phyloP scores from a whole-genome alignment of 2,797 vertebrate species.

The Hippocampus kuda region DNA sequence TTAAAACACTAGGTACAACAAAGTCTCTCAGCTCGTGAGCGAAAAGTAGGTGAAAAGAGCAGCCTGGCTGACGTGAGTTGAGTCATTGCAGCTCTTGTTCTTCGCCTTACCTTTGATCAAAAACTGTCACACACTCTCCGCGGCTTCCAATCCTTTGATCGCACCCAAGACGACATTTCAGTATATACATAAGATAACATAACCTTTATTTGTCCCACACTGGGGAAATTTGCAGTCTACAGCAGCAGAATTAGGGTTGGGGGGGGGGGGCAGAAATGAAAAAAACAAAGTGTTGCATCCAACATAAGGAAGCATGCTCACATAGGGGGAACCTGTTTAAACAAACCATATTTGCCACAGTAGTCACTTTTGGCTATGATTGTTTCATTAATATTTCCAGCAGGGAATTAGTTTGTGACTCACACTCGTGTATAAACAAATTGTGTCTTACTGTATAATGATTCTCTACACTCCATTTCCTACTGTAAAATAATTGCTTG shows the following conservation, averaged over 20 bases:
- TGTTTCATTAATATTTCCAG: neutral
- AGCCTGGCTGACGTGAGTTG: neutral
- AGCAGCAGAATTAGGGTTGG: too few species aligned
- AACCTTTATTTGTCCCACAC: too few species aligned
- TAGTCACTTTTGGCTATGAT: neutral
- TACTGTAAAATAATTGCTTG: constrained; percentile 1
- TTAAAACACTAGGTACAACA: neutral
- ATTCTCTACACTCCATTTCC: constrained; percentile 2
- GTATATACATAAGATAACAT: neutral
- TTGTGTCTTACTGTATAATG: neutral
- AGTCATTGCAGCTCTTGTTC: constrained; percentile 9
- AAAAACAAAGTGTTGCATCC: too few species aligned
- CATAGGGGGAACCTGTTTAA: neutral
- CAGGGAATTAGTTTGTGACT: neutral
- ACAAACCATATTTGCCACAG: neutral
- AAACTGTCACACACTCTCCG: neutral
- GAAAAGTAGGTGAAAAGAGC: constrained; percentile 6
- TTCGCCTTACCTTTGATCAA: constrained; percentile 1
- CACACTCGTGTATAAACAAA: neutral
- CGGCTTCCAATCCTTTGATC: neutral
- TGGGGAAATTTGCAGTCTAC: too few species aligned
- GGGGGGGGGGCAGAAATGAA: too few species aligned
- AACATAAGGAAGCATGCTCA: neutral
- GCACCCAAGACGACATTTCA: neutral
- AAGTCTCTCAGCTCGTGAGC: neutral